A percentile compares a stretch with the other conserved stretches of the same genome.
Conservation (phyloP, 2,113 vertebrate genomes). For the Pterophyllum scalare region DNA sequence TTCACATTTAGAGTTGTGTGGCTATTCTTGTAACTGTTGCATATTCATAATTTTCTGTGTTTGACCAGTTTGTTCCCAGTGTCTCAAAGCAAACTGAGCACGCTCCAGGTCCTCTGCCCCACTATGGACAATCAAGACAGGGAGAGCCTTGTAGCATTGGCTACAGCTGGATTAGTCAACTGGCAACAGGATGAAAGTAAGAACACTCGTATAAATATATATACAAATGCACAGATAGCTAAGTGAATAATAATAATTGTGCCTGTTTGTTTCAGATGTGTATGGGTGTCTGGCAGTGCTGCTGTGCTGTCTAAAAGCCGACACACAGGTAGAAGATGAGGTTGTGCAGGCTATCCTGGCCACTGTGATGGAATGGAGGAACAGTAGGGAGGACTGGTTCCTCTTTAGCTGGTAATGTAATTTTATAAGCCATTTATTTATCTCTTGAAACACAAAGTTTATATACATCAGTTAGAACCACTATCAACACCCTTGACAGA, state of each 20-base stretch:
- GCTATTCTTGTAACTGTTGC: not conserved
- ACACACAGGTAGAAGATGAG: conserved; percentile 82
- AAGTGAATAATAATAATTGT: not conserved
- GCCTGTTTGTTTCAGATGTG: conserved; percentile 81
- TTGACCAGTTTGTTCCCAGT: conserved; percentile 87
- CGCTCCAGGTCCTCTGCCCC: conserved; percentile 89
- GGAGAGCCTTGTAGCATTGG: conserved; percentile 85
- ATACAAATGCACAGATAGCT: not conserved
- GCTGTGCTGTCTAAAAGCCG: conserved; percentile 86
- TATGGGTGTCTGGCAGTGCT: conserved; percentile 90
- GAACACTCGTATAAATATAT: conserved; percentile 56
- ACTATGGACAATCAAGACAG: conserved; percentile 85
- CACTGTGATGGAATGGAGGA: conserved; percentile 91
- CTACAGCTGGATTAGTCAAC: conserved; percentile 87
- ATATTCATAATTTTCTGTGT: conserved; percentile 2
- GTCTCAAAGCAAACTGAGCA: conserved; percentile 87
- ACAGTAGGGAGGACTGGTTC: conserved; percentile 88
- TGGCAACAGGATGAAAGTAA: conserved; percentile 82
- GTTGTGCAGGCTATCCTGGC: conserved; percentile 85
- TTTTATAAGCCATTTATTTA: not conserved
- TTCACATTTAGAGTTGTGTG: not conserved
- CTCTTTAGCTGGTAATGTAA: conserved; percentile 74
- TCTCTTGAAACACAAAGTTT: not conserved
- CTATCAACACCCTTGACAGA: not conserved
- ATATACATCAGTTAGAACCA: not conserved